phyloP scores from a whole-genome alignment of 2,888 invertebrate genomes.

The Linnaemya vulpina region DNA sequence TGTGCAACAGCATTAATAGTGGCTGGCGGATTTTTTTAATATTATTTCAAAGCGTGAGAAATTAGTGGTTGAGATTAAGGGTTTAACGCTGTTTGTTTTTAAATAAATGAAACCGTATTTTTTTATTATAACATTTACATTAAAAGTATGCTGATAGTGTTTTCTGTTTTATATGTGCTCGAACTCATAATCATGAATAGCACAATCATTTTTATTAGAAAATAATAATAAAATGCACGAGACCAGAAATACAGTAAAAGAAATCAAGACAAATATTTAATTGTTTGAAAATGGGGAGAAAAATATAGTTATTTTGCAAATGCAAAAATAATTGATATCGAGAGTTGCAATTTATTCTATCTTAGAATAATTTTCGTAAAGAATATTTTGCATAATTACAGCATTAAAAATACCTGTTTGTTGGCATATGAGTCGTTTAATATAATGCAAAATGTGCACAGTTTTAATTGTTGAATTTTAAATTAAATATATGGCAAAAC shows the following conservation, averaged over 20 bases:
- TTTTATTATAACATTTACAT: conserved; percentile 2
- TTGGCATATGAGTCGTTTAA: too few relatives aligned
- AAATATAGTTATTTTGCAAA: background rate
- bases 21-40: conserved; percentile 36
- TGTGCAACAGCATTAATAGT: conserved; percentile 6
- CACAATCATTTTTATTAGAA: conserved; percentile 48
- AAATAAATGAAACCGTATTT: conserved; percentile 57
- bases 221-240: conserved; percentile 57
- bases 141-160: conserved; percentile 48
- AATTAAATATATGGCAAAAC: too few relatives aligned
- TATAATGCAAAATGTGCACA: too few relatives aligned
- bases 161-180: conserved; percentile 33
- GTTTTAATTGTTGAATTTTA: too few relatives aligned
- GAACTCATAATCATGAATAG: conserved; percentile 41
- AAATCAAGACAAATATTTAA: conserved; percentile 36
- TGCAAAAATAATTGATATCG: background rate
- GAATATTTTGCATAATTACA: too few relatives aligned
- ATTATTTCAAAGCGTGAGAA: conserved; percentile 73
- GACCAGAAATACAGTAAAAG: conserved; percentile 45
- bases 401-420: too few relatives aligned
- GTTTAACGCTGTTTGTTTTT: conserved; percentile 50
- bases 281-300: conserved; percentile 3
- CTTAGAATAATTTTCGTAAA: too few relatives aligned
- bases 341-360: background rate
- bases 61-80: conserved; percentile 73